Base-by-base conservation (phyloP, 2,797 vertebrate species). In the Chaetophractus vellerosus region DNA sequence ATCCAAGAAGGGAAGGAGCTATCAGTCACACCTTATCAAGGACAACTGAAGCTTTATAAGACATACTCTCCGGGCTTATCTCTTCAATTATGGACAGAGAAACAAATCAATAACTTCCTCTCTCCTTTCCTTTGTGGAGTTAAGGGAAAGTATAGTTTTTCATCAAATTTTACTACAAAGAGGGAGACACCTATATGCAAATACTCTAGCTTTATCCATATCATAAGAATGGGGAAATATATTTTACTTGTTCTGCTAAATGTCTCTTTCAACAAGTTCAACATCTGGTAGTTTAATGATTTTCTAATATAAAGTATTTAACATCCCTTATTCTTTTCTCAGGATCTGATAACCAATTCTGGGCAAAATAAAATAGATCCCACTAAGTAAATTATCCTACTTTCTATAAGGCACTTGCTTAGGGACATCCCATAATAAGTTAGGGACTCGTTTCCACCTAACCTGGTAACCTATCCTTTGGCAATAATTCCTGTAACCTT, bases 151-250 rank as follows among this genome's bases (percentile, higher is more conserved):
- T 0, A 45, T 21, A 4, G 11, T 33, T 88, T 12, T 6, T 52
- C 31, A 45, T 61, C 61, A 50, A 9, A 28, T 76, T 88, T 69
- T 12, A 19, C 6, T 61, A 2, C 18, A 2, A 5, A 26, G 31
- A 33, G 5, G 3, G n/a, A 5, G 50, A 18, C n/a, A 6, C 8
- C 6, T 66, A 28, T 24, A 9, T 28, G 10, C 21, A 19, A 19
- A 14, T 45, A 9, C 68, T 79, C 9, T 74, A 9, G 0, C 6
- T 74, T 41, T 50, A 26, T 59, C 24, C n/a, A 7, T 4, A 31
- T 19, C 18, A 8, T 9, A 61, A 1, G 12, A 9, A 16, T 6
- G 33, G 3, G 8, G 1, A 64, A 24, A 21, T 0, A 0, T 50
- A 1, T 5, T 36, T 36, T 24, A 11, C 4, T 33, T 57, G 2